Percentiles rank a stretch among this genome's conserved stretches.
Evolutionary conservation across 2,888 invertebrate genomes (phyloP).

Genomic region (Diarsia mendica): DNA sequence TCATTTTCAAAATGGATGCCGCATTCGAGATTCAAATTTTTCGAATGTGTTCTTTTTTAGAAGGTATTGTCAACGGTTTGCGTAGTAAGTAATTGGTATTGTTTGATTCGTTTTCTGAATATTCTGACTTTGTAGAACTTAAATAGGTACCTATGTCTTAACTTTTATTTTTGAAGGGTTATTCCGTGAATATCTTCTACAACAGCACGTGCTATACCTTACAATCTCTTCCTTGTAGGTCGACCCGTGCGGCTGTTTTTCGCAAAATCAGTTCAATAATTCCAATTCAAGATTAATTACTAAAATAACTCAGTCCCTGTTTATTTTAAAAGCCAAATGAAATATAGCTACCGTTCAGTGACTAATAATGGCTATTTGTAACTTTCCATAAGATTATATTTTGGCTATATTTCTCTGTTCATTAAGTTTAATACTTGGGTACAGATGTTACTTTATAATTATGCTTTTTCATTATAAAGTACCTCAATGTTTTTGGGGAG

Average conservation of each 20-base stretch:
- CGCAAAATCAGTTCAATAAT: conserved; percentile 1
- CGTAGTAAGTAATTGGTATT: conserved; percentile 58
- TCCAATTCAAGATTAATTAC: conserved; percentile 41
- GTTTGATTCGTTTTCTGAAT: conserved; percentile 47
- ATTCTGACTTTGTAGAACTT: conserved; percentile 23
- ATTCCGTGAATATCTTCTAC: too few relatives aligned
- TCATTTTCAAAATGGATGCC: conserved; percentile 74
- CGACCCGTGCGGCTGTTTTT: not conserved
- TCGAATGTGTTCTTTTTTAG: conserved; percentile 62
- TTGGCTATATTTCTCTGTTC: conserved; percentile 47
- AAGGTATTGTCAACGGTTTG: conserved; percentile 58
- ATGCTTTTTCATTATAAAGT: conserved; percentile 26
- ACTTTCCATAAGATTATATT: conserved; percentile 37
- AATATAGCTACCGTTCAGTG: conserved; percentile 37
- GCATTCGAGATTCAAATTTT: conserved; percentile 65
- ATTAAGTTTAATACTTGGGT: conserved; percentile 40
- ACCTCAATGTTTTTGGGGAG: not conserved
- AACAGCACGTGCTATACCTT: too few relatives aligned
- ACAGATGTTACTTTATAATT: conserved; percentile 51
- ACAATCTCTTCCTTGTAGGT: not conserved
- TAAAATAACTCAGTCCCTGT: conserved; percentile 33
- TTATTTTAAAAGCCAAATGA: conserved; percentile 56
- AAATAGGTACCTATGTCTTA: conserved; percentile 6
- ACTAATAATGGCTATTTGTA: conserved; percentile 54
- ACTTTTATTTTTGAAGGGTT: conserved; percentile 26